A percentile compares a stretch with the other conserved stretches of the same genome.
phyloP scores from a whole-genome alignment of 2,888 invertebrate genomes.

The Agrotis exclamationis region DNA sequence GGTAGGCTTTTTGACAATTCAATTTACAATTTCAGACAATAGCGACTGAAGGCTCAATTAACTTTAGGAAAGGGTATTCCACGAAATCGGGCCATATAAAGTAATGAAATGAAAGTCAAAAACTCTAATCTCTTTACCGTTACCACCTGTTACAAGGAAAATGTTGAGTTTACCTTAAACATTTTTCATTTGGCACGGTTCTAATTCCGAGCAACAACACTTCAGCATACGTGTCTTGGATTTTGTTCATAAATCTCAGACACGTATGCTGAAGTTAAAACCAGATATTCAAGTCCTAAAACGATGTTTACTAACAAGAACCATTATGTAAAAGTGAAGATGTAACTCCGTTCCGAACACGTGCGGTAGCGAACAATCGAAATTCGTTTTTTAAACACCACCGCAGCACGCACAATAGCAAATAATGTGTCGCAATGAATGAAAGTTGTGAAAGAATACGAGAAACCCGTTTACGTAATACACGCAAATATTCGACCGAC shows the following conservation, averaged over 20 bases:
- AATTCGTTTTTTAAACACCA: conserved; percentile 60
- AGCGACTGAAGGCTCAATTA: background rate
- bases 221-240: too few relatives aligned
- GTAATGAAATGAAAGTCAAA: background rate
- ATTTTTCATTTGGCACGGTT: background rate
- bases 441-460: conserved; percentile 79
- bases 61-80: background rate
- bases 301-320: conserved; percentile 24
- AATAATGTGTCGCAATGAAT: conserved; percentile 75
- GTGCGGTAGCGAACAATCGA: conserved; percentile 64
- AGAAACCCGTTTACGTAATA: conserved; percentile 73
- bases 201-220: too few relatives aligned
- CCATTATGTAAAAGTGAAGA: conserved; percentile 47
- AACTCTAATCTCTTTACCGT: background rate
- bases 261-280: background rate
- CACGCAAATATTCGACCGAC: conserved; percentile 66
- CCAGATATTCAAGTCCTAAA: background rate
- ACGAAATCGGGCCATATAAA: background rate
- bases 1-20: background rate
- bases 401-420: conserved; percentile 69
- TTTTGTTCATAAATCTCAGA: too few relatives aligned
- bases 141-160: too few relatives aligned
- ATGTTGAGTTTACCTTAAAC: background rate
- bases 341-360: conserved; percentile 52
- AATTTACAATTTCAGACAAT: too few relatives aligned